Evolutionary conservation across 2,797 vertebrate genomes (phyloP).

Genomic region (Chanos chanos): DNA sequence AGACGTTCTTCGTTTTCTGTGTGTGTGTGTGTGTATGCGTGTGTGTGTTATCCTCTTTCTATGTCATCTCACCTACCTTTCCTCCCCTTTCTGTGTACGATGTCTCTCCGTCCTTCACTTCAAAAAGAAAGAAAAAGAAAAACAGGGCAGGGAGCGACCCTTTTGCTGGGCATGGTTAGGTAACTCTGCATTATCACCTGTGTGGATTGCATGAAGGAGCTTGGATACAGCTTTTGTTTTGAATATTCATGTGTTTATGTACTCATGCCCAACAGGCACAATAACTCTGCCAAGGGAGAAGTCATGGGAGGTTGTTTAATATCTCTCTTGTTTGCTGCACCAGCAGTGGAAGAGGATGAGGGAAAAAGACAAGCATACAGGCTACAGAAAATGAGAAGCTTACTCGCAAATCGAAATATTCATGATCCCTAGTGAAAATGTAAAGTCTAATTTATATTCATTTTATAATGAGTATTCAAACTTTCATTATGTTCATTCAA

Average conservation of each 20-base stretch:
- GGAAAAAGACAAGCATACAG: conserved; percentile 21
- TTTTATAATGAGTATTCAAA: conserved; percentile 37
- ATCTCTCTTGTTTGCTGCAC: conserved; percentile 27
- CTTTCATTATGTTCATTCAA: conserved; percentile 34
- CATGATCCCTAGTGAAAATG: conserved; percentile 23
- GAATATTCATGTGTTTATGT: conserved; percentile 49
- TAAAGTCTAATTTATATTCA: conserved; percentile 14
- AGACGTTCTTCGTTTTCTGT: not conserved
- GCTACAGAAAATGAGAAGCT: conserved; percentile 10
- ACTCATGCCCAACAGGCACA: conserved; percentile 32
- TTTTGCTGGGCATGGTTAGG: conserved; percentile 11
- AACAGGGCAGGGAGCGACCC: too few species aligned
- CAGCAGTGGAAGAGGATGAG: conserved; percentile 28
- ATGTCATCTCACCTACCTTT: too few species aligned
- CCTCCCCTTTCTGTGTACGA: not conserved
- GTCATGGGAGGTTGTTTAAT: conserved; percentile 27
- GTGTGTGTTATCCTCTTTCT: not conserved
- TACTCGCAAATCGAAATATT: conserved; percentile 33
- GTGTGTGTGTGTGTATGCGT: not conserved
- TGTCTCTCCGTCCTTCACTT: not conserved
- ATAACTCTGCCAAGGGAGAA: conserved; percentile 22
- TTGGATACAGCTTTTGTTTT: conserved; percentile 26
- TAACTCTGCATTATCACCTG: conserved; percentile 33
- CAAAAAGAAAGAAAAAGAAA: conserved; percentile 24
- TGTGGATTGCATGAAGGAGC: conserved; percentile 16